Evolutionary conservation across 2,797 vertebrate species (phyloP).

Genomic region (Phrynocephalus vlangalii): DNA sequence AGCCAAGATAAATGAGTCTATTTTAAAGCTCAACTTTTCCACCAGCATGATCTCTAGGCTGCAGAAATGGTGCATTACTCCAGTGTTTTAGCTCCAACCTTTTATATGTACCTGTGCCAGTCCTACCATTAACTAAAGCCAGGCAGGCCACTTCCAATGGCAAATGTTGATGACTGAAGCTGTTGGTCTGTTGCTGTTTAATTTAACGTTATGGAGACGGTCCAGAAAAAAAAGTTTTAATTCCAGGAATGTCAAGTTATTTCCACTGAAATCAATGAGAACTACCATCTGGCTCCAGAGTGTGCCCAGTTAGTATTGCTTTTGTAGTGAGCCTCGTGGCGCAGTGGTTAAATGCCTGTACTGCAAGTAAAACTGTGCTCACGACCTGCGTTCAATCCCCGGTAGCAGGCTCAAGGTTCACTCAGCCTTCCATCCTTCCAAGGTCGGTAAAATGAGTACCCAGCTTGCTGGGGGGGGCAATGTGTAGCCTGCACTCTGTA

Average conservation of each 20-base stretch:
- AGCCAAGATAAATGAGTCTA: not conserved
- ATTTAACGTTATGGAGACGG: not conserved
- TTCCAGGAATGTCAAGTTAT: not conserved
- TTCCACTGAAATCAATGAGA: not conserved
- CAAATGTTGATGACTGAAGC: not conserved
- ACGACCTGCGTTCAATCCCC: too few species aligned
- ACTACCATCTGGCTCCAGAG: not conserved
- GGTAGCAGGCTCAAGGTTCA: too few species aligned
- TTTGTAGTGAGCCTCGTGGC: too few species aligned
- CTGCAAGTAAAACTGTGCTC: too few species aligned
- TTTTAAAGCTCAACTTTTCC: not conserved
- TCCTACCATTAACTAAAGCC: not conserved
- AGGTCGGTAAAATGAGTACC: too few species aligned
- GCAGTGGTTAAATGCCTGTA: too few species aligned
- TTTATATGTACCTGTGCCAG: not conserved
- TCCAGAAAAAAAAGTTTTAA: not conserved
- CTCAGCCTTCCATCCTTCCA: too few species aligned
- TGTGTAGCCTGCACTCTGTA: too few species aligned
- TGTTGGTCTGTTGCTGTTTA: not conserved
- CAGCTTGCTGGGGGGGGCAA: too few species aligned
- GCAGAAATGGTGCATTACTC: not conserved
- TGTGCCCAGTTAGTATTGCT: not conserved
- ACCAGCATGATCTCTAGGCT: too few species aligned
- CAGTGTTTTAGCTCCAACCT: not conserved
- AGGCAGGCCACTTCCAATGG: not conserved